phyloP scores from a whole-genome alignment of 2,888 invertebrate species.

The Dasypolia templi region DNA sequence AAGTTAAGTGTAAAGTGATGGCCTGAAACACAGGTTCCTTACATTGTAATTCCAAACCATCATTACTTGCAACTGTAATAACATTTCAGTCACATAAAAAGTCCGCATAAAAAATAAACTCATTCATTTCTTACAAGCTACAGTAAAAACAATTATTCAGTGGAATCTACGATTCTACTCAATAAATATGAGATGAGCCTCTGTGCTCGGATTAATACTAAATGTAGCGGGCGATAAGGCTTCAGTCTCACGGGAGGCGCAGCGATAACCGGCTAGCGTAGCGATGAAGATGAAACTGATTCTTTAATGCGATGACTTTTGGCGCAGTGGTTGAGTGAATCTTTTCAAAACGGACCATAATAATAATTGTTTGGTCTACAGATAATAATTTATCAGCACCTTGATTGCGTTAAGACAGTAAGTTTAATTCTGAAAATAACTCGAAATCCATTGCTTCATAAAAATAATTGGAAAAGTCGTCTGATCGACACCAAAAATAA shows the following conservation, averaged over 20 bases:
- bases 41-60: no score
- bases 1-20: no score
- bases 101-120: conserved; percentile 20
- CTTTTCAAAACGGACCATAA: neutral
- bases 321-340: conserved; percentile 11
- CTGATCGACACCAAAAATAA: neutral
- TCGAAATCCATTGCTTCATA: neutral
- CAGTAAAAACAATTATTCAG: conserved; percentile 26
- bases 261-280: conserved; percentile 32
- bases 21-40: no score
- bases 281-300: conserved; percentile 29
- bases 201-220: conserved; percentile 37
- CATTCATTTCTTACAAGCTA: conserved; percentile 9
- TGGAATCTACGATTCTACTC: neutral
- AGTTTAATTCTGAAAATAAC: neutral
- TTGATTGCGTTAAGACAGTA: neutral
- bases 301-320: conserved; percentile 23
- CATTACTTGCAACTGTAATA: no score
- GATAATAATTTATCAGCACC: neutral
- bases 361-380: neutral
- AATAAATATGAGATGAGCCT: conserved; percentile 38
- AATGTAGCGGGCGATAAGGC: conserved; percentile 37
- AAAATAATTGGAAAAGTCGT: neutral
- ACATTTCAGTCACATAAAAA: no score
- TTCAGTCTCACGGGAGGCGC: conserved; percentile 15